Evolutionary conservation across 2,888 invertebrate genomes (phyloP), one percentile per base, ranked within the genome.

Genomic region (Nematopogon swammerdamellus): DNA sequence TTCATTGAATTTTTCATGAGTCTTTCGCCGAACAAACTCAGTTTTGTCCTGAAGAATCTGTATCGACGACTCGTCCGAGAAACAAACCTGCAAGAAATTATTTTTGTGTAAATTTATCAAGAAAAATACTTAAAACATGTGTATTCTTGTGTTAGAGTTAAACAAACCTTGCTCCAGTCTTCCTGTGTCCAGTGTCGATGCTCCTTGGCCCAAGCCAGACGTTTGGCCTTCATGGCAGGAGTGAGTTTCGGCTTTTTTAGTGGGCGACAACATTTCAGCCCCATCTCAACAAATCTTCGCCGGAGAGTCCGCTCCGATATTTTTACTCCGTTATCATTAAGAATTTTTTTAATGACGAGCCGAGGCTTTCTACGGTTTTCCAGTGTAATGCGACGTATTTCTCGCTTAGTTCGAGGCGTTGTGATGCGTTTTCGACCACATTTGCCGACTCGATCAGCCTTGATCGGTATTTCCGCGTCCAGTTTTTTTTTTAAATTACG

Each of bases 241-340:
- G 52, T 52, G 42, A 52, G 46, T 50, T 50, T 52, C 44, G 48
- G 52, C 36, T 53, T 53, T 45, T 48, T 52, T 14, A 45, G 30
- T 43, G 53, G 53, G 20, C 51, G 52, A 25, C 51, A 49, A 53
- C 53, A 50, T 30, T 52, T 52, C 20, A 52, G 44, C n/a, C 49
- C 49, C 19, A 52, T n/a, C 17, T 52, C 52, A 19, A 36, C 43
- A 16, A 52, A 48, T 19, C 51, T 48, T 44, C 52, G 50, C 43
- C 51, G 44, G 19, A 51, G 50, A 29, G 50, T 50, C 19, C 43
- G 5, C 3, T 45, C n/a, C 19, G 45, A 45, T 45, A 45, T 45
- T 45, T 45, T 4, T 25, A 25, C 45, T 18, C 19, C 19, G 16
- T 16, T 18, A 14, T 45, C 45, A 45, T 19, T 45, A 10, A 45